Percentiles rank a stretch among this genome's conserved stretches.
Evolutionary conservation across 1,140 invertebrate genomes (phyloP).

Genomic region (Tetramorium alpestre): DNA sequence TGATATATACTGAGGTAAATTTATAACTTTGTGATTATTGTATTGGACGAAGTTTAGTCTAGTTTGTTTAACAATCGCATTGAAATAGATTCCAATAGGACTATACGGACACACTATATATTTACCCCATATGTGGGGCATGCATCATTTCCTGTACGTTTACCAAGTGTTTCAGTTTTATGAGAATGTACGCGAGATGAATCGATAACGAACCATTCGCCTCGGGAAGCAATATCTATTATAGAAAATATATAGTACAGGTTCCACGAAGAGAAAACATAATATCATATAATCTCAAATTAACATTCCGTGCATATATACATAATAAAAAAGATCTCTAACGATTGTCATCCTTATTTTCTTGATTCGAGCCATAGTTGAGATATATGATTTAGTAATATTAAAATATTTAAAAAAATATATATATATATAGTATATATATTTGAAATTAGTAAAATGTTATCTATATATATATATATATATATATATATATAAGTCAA

Average conservation of each 20-base stretch:
- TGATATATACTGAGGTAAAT: background rate
- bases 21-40: background rate
- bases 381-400: conserved; percentile 35
- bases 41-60: background rate
- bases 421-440: background rate
- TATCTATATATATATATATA: no score
- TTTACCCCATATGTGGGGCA: background rate
- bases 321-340: conserved; percentile 2
- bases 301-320: conserved; percentile 35
- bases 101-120: conserved; percentile 14
- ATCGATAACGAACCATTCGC: conserved; percentile 27
- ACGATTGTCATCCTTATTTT: conserved; percentile 20
- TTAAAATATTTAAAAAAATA: background rate
- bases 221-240: conserved; percentile 24
- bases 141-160: conserved; percentile 45
- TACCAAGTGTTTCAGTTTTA: conserved; percentile 70
- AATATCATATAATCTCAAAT: conserved; percentile 23
- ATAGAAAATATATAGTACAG: conserved; percentile 21
- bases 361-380: background rate
- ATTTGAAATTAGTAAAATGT: conserved; percentile 38
- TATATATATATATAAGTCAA: conserved; percentile 28
- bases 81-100: background rate
- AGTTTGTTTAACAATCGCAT: background rate
- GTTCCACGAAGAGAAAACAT: background rate
- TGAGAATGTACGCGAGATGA: conserved; percentile 29